Base-by-base conservation (phyloP, 2,113 vertebrate genomes). In the Entomyzon cyanotis region DNA sequence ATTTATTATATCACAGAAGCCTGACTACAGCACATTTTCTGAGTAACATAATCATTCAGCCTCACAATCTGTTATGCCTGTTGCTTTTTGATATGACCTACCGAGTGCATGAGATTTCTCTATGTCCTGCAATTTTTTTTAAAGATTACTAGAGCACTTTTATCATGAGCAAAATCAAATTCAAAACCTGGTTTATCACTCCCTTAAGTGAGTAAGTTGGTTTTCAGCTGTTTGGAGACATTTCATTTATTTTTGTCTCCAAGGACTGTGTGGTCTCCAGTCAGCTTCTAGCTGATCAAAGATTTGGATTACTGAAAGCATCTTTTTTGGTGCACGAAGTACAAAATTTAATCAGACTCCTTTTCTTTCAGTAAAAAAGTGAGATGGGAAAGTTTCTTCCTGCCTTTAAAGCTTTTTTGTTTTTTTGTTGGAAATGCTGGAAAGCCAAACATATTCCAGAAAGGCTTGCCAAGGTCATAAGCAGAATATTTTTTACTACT, bases 131-230 rank as follows among this genome's bases (percentile, higher is more conserved):
- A 89, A 20, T 60, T 80, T 80, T 84, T 78, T 84, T 79, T 27
- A 17, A 62, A 76, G 86, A 95, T 95, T 93, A 81, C 39, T 39
- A 42, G 65, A 94, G 39, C 49, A 59, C 37, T 86, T 95, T 56
- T 94, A 92, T 95, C 93, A 91, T 70, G 62, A 92, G 75, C 13
- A 3, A 92, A 96, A 97, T 94, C 85, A 87, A 97, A 95, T 95
- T 95, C 71, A 95, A 90, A 96, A 83, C 59, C 71, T 83, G 22
- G 14, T 69, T 90, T 96, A 96, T 93, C 94, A 25, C 25, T 83
- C 25, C 41, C 11, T 4, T 71, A 76, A 90, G 68, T 69, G 49
- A 87, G 67, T 50, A 94, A 89, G 79, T 47, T 96, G n/a, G 25
- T 94, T 95, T 96, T 92, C 88, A 63, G 33, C 41, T 94, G 27